Evolutionary conservation across 2,113 vertebrate genomes (phyloP).

Genomic region (Ivindomyrus marchei): DNA sequence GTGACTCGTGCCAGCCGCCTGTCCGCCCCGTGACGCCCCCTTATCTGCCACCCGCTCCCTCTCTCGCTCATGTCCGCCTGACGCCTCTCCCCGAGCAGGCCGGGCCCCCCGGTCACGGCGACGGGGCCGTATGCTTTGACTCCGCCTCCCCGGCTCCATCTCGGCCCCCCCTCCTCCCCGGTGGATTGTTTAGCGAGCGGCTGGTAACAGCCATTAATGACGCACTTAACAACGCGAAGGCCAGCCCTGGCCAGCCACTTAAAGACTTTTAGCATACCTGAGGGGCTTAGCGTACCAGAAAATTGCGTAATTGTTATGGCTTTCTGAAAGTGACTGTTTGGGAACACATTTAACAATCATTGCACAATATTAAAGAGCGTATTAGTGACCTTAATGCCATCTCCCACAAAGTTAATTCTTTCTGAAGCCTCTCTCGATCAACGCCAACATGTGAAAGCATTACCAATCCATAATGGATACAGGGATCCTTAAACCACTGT

Average conservation of each 20-base stretch:
- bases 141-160: background rate
- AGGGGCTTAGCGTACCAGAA: conserved; percentile 45
- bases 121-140: background rate
- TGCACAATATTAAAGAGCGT: conserved; percentile 53
- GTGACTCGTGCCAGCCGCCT: background rate
- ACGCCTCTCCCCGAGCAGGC: background rate
- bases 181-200: conserved; percentile 36
- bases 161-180: conserved; percentile 19
- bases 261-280: conserved; percentile 51
- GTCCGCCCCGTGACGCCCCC: background rate
- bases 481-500: conserved; percentile 55
- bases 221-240: conserved; percentile 48
- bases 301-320: conserved; percentile 47
- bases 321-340: conserved; percentile 44
- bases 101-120: background rate
- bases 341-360: conserved; percentile 42
- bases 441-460: conserved; percentile 49
- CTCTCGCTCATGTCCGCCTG: background rate
- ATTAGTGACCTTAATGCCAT: conserved; percentile 50
- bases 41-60: background rate
- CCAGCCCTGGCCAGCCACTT: conserved; percentile 44
- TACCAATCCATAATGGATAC: conserved; percentile 58
- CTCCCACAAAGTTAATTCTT: conserved; percentile 60
- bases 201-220: conserved; percentile 48
- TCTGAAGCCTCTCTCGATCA: conserved; percentile 42